A percentile compares a stretch with the other conserved stretches of the same genome.
These are phyloP conservation scores for Zaprionus obscuricornis DNA, from an alignment of 2,888 invertebrate species.

Conservation along the genomic window DNA sequence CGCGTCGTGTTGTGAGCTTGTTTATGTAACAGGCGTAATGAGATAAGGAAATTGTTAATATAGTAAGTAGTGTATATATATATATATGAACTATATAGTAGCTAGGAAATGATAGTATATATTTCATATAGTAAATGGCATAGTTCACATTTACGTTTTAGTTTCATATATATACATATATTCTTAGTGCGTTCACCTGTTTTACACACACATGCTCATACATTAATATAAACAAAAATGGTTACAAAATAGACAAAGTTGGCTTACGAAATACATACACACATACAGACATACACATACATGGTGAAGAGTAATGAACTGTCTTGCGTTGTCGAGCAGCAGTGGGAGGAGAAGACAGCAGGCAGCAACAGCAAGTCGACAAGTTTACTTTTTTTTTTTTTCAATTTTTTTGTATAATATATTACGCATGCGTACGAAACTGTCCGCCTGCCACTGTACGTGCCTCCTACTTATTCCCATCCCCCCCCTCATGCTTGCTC, in stretches of 20 bases:
- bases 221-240: conserved; percentile 19
- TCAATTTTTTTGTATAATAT: conserved; percentile 29
- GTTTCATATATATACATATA: neutral
- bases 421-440: conserved; percentile 42
- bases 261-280: conserved; percentile 14
- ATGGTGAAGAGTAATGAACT: conserved; percentile 29
- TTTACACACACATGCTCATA: neutral
- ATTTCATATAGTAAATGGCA: neutral
- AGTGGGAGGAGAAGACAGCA: conserved; percentile 8
- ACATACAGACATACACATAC: conserved; percentile 2
- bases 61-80: neutral
- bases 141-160: no score
- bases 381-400: conserved; percentile 3
- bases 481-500: no score
- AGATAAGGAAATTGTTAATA: conserved; percentile 18
- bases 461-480: conserved; percentile 2
- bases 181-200: conserved; percentile 50
- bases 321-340: neutral
- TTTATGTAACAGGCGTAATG: conserved; percentile 22
- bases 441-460: conserved; percentile 25
- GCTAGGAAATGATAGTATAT: neutral
- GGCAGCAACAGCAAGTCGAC: no score
- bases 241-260: conserved; percentile 21
- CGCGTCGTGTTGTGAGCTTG: neutral
- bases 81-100: no score